These are phyloP conservation scores for Lagocephalus sceleratus DNA, from an alignment of 2,797 vertebrate genomes.

Conservation along the genomic window DNA sequence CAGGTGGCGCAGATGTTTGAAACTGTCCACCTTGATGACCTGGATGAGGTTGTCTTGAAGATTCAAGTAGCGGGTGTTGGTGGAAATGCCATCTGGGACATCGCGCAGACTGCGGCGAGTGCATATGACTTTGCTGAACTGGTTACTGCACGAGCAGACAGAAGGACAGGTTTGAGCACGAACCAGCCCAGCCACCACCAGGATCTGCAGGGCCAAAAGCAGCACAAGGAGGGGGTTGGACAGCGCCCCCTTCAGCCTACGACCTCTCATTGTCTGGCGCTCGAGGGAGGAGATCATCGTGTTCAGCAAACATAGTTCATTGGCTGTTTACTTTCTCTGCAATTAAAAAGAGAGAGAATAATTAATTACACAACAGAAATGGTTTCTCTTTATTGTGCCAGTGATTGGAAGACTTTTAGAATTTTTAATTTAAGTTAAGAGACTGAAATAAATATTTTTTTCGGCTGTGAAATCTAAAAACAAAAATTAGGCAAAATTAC, in stretches of 20 bases:
- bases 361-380: not conserved
- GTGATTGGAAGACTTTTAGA: no score
- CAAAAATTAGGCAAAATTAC: no score
- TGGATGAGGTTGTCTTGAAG: constrained; percentile 99
- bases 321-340: constrained; percentile 85
- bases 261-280: constrained; percentile 99
- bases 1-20: constrained; percentile 95
- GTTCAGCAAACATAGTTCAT: constrained; percentile 99
- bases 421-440: no score
- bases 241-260: constrained; percentile 99
- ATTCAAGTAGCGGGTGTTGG: constrained; percentile 96
- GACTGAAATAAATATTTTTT: no score
- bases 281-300: constrained; percentile 99
- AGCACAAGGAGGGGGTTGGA: constrained; percentile 98
- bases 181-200: constrained; percentile 95
- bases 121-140: constrained; percentile 98
- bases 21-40: constrained; percentile 98
- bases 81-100: constrained; percentile 97
- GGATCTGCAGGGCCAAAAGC: constrained; percentile 96
- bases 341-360: constrained; percentile 46
- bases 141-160: constrained; percentile 97
- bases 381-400: no score
- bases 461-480: no score
- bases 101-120: constrained; percentile 93
- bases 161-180: constrained; percentile 97